Base-by-base conservation (phyloP, 2,113 vertebrate species). In the Neogobius melanostomus region DNA sequence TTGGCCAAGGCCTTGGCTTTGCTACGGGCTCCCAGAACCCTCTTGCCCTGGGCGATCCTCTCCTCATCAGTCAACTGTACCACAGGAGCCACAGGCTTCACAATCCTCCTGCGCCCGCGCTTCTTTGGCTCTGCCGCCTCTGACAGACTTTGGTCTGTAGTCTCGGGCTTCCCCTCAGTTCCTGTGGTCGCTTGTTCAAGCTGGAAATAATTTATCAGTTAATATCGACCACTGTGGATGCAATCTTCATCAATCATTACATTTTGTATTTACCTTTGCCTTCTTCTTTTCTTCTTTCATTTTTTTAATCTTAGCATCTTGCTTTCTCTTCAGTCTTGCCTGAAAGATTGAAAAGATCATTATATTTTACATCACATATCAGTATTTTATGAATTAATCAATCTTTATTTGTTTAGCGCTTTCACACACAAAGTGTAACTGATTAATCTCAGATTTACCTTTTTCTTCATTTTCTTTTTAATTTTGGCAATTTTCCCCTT, bases 391-490 rank as follows among this genome's bases (percentile, higher is more conserved):
- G 10, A 28, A 50, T 14, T 17, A 36, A 36, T 36, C 28, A 3
- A 36, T 36, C 28, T 36, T 2, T 36, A 36, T 36, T 36, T 36
- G 4, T 36, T 36, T 2, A 36, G 28, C 28, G 28, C 28, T 4
- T 36, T 36, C 28, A 36, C 28, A 36, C 28, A 36, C 28, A 36
- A 36, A 5, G 28, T 2, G 4, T 1, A 69, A 72, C 14, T 10
- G 3, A 49, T 15, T 6, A 62, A 66, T 1, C 56, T 28, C 6
- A 17, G 6, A 49, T 28, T 1, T 60, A 96, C 95, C 95, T 97
- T 98, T 91, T 92, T 91, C 81, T 94, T 95, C 90, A 96, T 94
- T 77, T 98, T 99, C 92, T 96, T 99, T 89, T 96, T 98, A 85
- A 96, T 94, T 83, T 97, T 98, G 80, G 81, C 92, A 54, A 97